Percentiles rank a stretch among this genome's conserved stretches.
phyloP scores from a whole-genome alignment of 2,888 invertebrate genomes.

The Leptopilina syphax region DNA sequence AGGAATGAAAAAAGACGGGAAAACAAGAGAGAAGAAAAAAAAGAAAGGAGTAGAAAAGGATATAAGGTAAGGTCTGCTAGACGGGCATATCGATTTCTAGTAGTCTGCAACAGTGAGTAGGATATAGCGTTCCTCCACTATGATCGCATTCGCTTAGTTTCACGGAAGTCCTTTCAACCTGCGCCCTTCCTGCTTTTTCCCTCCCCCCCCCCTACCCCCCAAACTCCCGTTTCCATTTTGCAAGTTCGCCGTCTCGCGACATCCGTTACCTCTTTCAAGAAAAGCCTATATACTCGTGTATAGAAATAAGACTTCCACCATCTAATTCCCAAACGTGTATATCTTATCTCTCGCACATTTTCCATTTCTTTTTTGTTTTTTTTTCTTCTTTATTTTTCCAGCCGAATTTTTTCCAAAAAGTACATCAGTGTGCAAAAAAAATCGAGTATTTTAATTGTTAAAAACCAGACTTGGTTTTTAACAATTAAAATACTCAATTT shows the following conservation, averaged over 20 bases:
- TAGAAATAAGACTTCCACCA: background rate
- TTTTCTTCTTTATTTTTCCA: background rate
- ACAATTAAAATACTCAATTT: too few species aligned
- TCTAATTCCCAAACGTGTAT: background rate
- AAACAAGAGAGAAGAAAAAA: constrained; percentile 40
- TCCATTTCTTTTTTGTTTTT: background rate
- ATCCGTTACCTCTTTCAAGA: constrained; percentile 30
- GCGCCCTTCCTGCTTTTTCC: constrained; percentile 49
- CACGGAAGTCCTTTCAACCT: constrained; percentile 64
- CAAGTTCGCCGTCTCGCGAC: constrained; percentile 26
- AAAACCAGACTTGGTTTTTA: too few species aligned
- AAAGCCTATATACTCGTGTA: constrained; percentile 22
- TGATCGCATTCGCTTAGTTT: constrained; percentile 62
- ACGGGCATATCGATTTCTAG: constrained; percentile 52
- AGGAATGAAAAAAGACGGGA: too few species aligned
- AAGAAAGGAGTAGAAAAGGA: background rate
- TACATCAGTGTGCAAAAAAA: too few species aligned
- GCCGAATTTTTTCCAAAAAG: too few species aligned
- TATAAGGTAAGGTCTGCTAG: constrained; percentile 41
- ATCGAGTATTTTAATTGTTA: too few species aligned
- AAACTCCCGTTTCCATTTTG: constrained; percentile 31
- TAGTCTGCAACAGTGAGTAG: constrained; percentile 40
- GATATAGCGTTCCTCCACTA: constrained; percentile 52
- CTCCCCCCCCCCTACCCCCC: constrained; percentile 35
- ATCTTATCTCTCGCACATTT: constrained; percentile 2